phyloP scores from a whole-genome alignment of 2,113 vertebrate genomes.

The Nerophis lumbriciformis region DNA sequence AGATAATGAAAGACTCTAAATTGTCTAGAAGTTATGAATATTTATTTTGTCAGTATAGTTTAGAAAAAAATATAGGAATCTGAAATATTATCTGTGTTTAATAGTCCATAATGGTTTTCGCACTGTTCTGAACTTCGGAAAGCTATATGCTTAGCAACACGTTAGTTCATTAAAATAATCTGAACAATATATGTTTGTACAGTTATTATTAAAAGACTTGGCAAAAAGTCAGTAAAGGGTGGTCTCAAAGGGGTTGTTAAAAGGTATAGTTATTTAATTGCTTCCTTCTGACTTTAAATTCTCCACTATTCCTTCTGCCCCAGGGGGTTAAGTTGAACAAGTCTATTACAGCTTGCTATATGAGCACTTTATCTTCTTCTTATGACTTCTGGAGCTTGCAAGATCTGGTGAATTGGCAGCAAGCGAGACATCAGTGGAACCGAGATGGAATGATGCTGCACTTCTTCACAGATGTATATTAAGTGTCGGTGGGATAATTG shows the following conservation, averaged over 20 bases:
- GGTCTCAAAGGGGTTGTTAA: neutral
- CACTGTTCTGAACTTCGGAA: no score
- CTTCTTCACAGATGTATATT: constrained; percentile 22
- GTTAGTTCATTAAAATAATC: no score
- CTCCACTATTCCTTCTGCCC: constrained; percentile 15
- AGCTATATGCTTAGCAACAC: no score
- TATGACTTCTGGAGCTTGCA: constrained; percentile 22
- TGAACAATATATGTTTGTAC: no score
- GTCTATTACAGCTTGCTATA: constrained; percentile 36
- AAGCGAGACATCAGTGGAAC: constrained; percentile 27
- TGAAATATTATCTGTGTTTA: no score
- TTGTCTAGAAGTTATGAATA: no score
- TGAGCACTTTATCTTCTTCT: constrained; percentile 39
- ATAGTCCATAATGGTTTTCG: no score
- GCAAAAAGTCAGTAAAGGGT: no score
- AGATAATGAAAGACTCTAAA: no score
- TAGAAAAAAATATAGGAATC: no score
- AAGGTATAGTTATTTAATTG: constrained; percentile 34
- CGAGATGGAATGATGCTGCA: constrained; percentile 13
- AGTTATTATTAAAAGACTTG: no score
- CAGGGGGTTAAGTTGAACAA: constrained; percentile 35
- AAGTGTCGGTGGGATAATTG: constrained; percentile 18
- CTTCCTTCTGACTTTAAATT: constrained; percentile 37
- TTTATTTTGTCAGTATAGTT: no score
- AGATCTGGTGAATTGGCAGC: constrained; percentile 21